These are phyloP conservation scores for Struthio camelus DNA, from an alignment of 2,113 vertebrate genomes.

Conservation along the genomic window DNA sequence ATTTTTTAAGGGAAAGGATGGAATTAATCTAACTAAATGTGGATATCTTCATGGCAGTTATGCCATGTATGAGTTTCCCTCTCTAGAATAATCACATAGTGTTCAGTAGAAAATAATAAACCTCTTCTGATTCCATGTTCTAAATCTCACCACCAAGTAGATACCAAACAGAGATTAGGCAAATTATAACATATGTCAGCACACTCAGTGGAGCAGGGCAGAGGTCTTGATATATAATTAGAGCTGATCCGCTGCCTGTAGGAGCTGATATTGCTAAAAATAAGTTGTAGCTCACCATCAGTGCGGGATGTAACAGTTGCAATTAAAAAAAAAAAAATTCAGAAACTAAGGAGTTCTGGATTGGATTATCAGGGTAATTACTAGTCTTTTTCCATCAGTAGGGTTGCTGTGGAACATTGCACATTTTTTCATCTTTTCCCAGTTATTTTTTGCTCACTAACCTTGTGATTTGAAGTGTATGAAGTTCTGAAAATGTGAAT, in stretches of 20 bases:
- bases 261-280: not conserved
- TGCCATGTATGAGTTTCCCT: not conserved
- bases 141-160: not conserved
- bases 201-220: not conserved
- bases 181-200: not conserved
- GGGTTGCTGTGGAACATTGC: not conserved
- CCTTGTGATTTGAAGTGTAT: not conserved
- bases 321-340: not conserved
- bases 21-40: not conserved
- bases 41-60: not conserved
- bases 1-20: not conserved
- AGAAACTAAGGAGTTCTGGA: not conserved
- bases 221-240: not conserved
- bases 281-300: not conserved
- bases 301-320: not conserved
- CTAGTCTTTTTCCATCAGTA: not conserved
- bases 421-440: not conserved
- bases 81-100: not conserved
- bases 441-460: not conserved
- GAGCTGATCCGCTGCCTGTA: not conserved
- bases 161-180: not conserved
- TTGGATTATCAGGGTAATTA: not conserved
- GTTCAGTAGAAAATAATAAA: not conserved
- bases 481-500: not conserved
- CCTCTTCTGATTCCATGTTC: not conserved